These are phyloP conservation scores for Zosterops japonicus DNA, from an alignment of 2,113 vertebrate species.

Conservation along the genomic window DNA sequence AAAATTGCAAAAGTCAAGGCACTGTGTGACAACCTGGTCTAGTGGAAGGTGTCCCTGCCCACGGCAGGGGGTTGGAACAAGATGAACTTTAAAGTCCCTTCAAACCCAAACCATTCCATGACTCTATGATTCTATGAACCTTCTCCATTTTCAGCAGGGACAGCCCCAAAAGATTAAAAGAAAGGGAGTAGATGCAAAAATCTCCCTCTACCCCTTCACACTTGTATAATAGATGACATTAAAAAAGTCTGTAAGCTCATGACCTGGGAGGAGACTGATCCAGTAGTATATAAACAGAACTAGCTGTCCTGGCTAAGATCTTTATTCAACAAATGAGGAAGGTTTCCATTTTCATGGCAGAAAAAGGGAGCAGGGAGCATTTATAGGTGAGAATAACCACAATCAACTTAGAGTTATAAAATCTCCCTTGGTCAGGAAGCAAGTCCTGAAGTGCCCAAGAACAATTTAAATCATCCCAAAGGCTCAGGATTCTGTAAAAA, in stretches of 20 bases:
- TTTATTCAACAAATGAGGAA: neutral
- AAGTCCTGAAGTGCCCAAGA: neutral
- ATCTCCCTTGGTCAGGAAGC: neutral
- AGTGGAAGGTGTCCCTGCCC: neutral
- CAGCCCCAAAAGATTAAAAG: neutral
- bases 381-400: neutral
- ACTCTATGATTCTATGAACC: neutral
- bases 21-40: neutral
- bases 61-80: neutral
- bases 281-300: neutral
- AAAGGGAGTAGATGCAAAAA: neutral
- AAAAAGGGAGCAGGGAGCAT: neutral
- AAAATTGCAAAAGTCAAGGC: neutral
- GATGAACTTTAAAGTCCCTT: neutral
- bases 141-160: neutral
- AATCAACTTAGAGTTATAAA: neutral
- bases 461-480: neutral
- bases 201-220: neutral
- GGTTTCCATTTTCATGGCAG: neutral
- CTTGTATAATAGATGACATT: neutral
- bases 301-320: neutral
- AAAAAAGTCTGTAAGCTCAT: accelerated
- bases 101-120: neutral
- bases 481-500: neutral
- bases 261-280: neutral